These are phyloP conservation scores for Eupithecia insigniata DNA, from an alignment of 2,888 invertebrate species.

Conservation along the genomic window DNA sequence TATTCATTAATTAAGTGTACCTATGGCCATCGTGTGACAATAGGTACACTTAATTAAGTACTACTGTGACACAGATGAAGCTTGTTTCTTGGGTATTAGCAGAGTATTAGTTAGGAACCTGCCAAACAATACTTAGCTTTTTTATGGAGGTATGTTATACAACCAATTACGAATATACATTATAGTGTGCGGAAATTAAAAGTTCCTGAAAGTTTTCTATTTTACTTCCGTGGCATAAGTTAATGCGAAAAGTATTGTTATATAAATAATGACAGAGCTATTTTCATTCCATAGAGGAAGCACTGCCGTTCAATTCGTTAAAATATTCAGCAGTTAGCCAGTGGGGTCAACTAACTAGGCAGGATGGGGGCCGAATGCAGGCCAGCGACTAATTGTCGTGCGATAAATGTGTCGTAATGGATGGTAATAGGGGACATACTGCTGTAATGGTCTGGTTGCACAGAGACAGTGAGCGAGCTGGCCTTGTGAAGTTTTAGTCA, in stretches of 20 bases:
- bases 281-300: neutral
- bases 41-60: too few species aligned
- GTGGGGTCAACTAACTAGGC: conserved; percentile 57
- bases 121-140: too few species aligned
- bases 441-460: neutral
- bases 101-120: too few species aligned
- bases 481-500: neutral
- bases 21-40: too few species aligned
- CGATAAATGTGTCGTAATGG: conserved; percentile 55
- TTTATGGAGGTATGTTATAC: too few species aligned
- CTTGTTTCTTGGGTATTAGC: too few species aligned
- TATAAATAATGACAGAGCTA: neutral
- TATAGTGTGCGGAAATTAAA: too few species aligned
- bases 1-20: too few species aligned
- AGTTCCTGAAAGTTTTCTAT: too few species aligned
- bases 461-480: neutral
- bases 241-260: neutral
- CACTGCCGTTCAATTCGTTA: conserved; percentile 20
- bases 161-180: too few species aligned
- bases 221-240: neutral
- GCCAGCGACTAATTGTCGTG: conserved; percentile 58
- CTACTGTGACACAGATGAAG: too few species aligned
- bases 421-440: conserved; percentile 33
- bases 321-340: conserved; percentile 36
- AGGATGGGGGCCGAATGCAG: conserved; percentile 51